Percentiles rank a stretch among this genome's conserved stretches.
These are phyloP conservation scores for Australoheros facetus DNA, from an alignment of 2,797 vertebrate species.

Conservation along the genomic window DNA sequence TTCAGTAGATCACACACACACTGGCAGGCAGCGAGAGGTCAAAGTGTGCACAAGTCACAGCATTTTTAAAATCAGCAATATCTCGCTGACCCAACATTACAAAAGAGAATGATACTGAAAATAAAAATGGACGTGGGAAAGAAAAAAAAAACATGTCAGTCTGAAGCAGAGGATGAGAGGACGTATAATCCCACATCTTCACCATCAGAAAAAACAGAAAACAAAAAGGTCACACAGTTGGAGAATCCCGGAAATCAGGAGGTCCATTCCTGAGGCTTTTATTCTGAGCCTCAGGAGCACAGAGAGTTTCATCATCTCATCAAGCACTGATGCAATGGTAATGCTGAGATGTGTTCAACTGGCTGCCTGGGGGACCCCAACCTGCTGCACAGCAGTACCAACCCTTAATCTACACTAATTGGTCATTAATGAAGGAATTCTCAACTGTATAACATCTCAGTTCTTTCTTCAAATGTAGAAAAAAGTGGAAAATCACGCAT, in stretches of 20 bases:
- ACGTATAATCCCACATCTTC: background rate
- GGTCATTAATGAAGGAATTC: too few relatives aligned
- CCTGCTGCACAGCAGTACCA: background rate
- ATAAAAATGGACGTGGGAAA: background rate
- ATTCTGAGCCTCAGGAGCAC: background rate
- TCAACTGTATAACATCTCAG: too few relatives aligned
- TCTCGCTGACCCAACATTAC: background rate
- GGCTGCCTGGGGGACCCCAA: background rate
- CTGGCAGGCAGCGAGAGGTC: background rate
- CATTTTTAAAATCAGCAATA: background rate
- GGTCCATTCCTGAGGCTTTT: slow-evolving; percentile 29
- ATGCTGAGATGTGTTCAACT: slow-evolving; percentile 32
- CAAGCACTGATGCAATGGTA: slow-evolving; percentile 36
- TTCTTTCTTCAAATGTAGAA: too few relatives aligned
- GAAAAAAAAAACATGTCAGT: background rate
- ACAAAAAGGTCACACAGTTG: background rate
- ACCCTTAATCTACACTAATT: background rate
- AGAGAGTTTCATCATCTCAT: slow-evolving; percentile 47
- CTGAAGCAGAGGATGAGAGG: background rate
- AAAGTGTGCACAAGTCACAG: background rate
- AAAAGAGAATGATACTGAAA: background rate
- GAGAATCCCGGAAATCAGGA: slow-evolving; percentile 32
- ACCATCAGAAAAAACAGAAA: background rate
- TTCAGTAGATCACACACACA: background rate
- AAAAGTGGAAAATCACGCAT: too few relatives aligned